A percentile compares a stretch with the other conserved stretches of the same genome.
Evolutionary conservation across 2,797 vertebrate genomes (phyloP).

Genomic region (Rhyacichthys aspro): DNA sequence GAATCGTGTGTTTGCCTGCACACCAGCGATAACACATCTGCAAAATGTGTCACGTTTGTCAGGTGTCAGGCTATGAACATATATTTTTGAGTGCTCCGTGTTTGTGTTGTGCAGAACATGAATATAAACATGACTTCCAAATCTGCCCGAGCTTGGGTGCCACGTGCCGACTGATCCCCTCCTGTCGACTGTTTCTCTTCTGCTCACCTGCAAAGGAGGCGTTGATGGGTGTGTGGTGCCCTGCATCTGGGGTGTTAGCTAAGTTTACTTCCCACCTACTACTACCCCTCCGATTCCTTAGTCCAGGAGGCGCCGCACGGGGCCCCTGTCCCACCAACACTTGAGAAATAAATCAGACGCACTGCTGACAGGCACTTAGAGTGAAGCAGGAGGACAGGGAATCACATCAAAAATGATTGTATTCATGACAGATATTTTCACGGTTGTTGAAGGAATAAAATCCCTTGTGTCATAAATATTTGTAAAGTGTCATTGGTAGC

Average conservation of each 20-base stretch:
- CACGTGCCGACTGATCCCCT: conserved; percentile 50
- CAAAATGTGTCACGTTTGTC: conserved; percentile 48
- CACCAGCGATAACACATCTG: conserved; percentile 14
- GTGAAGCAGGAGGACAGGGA: conserved; percentile 68
- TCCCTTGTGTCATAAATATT: conserved; percentile 59
- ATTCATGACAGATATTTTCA: conserved; percentile 74
- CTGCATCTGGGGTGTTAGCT: conserved; percentile 61
- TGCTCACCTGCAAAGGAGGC: conserved; percentile 75
- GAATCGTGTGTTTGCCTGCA: conserved; percentile 18
- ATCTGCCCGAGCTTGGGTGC: conserved; percentile 11
- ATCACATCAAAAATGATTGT: conserved; percentile 66
- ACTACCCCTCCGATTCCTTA: conserved; percentile 23
- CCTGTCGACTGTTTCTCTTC: conserved; percentile 54
- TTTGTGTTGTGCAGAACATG: conserved; percentile 64
- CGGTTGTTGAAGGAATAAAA: conserved; percentile 59
- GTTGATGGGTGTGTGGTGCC: conserved; percentile 70
- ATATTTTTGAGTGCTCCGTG: conserved; percentile 54
- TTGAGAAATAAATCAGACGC: conserved; percentile 78
- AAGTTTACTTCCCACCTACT: conserved; percentile 75
- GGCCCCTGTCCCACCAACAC: conserved; percentile 66
- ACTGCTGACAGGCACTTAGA: conserved; percentile 71
- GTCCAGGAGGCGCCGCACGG: conserved; percentile 56
- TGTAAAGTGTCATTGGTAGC: conserved; percentile 62
- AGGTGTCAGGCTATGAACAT: conserved; percentile 59
- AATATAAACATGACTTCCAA: conserved; percentile 76